A percentile compares a stretch with the other conserved stretches of the same genome.
phyloP scores from a whole-genome alignment of 2,797 vertebrate species.

The Psittacula echo region DNA sequence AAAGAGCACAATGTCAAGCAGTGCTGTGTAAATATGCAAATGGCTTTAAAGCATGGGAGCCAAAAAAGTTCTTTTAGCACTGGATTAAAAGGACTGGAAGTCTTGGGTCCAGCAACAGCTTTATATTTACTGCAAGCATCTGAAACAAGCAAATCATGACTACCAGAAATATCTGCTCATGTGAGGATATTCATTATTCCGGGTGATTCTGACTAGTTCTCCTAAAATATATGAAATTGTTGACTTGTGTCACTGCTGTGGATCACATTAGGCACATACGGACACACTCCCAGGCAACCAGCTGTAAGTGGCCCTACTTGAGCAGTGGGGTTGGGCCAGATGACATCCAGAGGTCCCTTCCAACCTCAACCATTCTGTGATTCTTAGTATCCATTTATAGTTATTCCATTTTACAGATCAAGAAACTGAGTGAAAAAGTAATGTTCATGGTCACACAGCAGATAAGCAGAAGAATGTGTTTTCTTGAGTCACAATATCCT shows the following conservation, averaged over 20 bases:
- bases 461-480: neutral
- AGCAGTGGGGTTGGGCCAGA: neutral
- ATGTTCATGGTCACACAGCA: neutral
- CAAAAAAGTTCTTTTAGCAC: neutral
- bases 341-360: neutral
- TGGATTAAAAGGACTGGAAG: neutral
- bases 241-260: neutral
- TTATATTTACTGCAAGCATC: neutral
- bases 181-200: neutral
- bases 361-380: neutral
- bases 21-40: neutral
- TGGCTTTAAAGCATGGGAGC: neutral
- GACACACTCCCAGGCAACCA: neutral
- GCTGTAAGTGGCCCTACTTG: neutral
- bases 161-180: neutral
- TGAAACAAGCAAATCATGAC: neutral
- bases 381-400: neutral
- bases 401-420: neutral
- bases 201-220: neutral
- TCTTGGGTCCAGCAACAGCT: neutral
- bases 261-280: neutral
- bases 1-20: neutral
- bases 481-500: neutral
- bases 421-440: neutral
- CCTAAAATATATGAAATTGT: neutral